Base-by-base conservation (phyloP, 2,888 invertebrate species). In the Aphodius granarius region DNA sequence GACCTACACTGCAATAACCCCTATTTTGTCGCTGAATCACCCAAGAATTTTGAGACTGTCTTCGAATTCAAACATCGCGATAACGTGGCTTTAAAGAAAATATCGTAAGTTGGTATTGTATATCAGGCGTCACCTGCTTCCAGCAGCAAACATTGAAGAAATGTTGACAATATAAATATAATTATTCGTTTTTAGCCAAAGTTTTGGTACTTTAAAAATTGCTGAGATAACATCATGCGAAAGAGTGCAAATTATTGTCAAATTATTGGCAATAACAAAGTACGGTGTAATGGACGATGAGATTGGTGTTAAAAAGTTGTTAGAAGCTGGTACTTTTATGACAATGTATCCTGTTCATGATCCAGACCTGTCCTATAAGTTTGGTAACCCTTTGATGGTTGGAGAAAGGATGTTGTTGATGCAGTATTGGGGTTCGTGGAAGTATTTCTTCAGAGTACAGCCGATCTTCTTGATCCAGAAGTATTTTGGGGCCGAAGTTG, bases 401-500 rank as follows among this genome's bases (percentile, higher is more conserved):
- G 85, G 83, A 19, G 86, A 86, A 43, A 82, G 87, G 13, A 66
- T 74, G 66, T 71, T 91, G 63, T 83, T 92, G 76, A 89, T 89
- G 81, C 86, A 88, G 77, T 88, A 89, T 77, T 93, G 92, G 92
- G 91, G 90, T 2, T 86, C 87, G 73, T 86, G 88, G n/a, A 82
- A 84, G 43, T 86, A 87, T 73, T 89, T 89, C 86, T 89, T 89
- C 82, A 91, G 90, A 83, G 86, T 87, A 65, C 92, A 92, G 83
- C 92, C 92, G 0, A 81, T 92, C 9, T 89, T 90, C 83, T 84
- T 91, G 63, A 88, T 92, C 21, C 86, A 89, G 78, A 86, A 88
- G 78, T 91, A 91, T 82, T 90, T 88, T 80, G 91, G 91, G 2
- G 87, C 89, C 63, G 89, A 90, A 84, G 86, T 89, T 43, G 89